Evolutionary conservation across 2,888 invertebrate genomes (phyloP).

Genomic region (Xestia sexstrigata): DNA sequence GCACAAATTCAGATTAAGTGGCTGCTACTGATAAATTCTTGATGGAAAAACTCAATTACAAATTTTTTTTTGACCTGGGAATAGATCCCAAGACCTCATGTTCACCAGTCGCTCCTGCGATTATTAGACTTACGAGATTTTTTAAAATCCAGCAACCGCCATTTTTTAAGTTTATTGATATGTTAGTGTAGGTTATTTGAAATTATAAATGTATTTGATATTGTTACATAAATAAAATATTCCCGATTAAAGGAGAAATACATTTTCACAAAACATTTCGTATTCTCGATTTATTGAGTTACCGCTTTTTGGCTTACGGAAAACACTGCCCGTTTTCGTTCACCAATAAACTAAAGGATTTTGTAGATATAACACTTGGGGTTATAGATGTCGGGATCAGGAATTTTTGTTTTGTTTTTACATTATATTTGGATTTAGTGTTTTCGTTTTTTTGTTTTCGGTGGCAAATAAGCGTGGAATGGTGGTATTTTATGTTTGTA

Average conservation of each 20-base stretch:
- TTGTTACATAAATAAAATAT: too few relatives aligned
- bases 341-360: slow-evolving; percentile 60
- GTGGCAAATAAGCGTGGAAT: slow-evolving; percentile 18
- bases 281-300: background rate
- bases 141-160: background rate
- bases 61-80: background rate
- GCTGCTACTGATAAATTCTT: background rate
- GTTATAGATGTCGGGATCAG: slow-evolving; percentile 29
- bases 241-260: background rate
- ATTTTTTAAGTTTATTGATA: too few relatives aligned
- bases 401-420: slow-evolving; percentile 37
- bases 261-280: background rate
- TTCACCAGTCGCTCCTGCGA: background rate
- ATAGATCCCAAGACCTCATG: background rate
- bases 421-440: slow-evolving; percentile 46
- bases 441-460: slow-evolving; percentile 18
- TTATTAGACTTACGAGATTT: background rate
- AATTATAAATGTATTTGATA: too few relatives aligned
- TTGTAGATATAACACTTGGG: slow-evolving; percentile 56
- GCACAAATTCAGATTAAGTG: background rate
- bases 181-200: too few relatives aligned
- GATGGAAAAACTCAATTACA: background rate
- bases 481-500: slow-evolving; percentile 9
- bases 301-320: background rate
- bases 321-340: slow-evolving; percentile 31